Evolutionary conservation across 2,888 invertebrate species (phyloP).

Genomic region (Chymomyza caudatula): DNA sequence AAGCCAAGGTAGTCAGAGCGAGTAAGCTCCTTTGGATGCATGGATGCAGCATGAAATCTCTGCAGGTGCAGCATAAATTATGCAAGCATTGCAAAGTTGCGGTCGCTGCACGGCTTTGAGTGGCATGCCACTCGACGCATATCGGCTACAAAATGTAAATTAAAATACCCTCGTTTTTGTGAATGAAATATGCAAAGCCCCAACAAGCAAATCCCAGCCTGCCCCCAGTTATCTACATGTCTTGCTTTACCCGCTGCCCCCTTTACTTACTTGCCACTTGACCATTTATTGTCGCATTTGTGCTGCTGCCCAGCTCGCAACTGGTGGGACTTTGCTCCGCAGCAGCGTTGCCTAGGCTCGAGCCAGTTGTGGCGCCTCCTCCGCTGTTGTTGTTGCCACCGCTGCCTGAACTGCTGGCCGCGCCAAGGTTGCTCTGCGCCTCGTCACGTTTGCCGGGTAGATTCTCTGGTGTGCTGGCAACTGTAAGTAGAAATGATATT

Average conservation of each 20-base stretch:
- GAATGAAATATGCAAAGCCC: constrained; percentile 28
- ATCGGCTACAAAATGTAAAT: constrained; percentile 29
- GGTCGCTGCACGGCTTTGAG: not conserved
- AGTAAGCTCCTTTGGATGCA: not conserved
- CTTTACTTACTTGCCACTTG: constrained; percentile 79
- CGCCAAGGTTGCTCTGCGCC: constrained; percentile 59
- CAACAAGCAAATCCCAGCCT: constrained; percentile 1
- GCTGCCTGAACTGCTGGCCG: constrained; percentile 6
- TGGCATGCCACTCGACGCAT: not conserved
- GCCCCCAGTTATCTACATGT: not conserved
- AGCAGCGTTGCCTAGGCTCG: constrained; percentile 14
- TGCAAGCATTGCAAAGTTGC: constrained; percentile 11
- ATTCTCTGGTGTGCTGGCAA: constrained; percentile 90
- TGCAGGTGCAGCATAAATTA: constrained; percentile 11
- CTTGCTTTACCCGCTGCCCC: not conserved
- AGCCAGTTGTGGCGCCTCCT: constrained; percentile 9
- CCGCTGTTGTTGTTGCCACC: constrained; percentile 32
- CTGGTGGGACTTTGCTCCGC: constrained; percentile 46
- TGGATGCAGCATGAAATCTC: constrained; percentile 8
- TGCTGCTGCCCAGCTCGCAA: constrained; percentile 44
- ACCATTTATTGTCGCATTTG: constrained; percentile 77
- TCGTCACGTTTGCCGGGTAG: constrained; percentile 81
- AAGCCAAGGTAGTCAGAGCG: not conserved
- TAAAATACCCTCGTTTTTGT: constrained; percentile 28
- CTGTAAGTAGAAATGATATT: constrained; percentile 80